A percentile compares a stretch with the other conserved stretches of the same genome.
Conservation (phyloP, 2,797 vertebrate genomes). For the Pantherophis vulpinus region DNA sequence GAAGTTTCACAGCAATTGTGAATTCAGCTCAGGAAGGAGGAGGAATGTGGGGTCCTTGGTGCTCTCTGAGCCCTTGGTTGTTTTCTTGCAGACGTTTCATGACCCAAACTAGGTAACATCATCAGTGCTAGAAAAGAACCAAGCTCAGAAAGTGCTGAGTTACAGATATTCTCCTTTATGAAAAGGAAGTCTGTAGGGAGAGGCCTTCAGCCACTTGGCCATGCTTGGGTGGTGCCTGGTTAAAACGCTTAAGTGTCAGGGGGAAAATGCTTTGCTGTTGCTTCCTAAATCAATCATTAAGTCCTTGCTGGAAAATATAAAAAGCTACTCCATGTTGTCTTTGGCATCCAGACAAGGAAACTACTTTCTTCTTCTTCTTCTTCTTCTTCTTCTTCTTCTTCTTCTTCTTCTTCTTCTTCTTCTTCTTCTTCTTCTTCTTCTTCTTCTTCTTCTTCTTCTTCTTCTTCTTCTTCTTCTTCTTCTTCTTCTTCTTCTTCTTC, state of each 20-base stretch:
- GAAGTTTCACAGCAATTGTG: constrained; percentile 66
- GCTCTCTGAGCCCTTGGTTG: background rate
- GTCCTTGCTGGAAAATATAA: constrained; percentile 31
- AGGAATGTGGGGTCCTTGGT: background rate
- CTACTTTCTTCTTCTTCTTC: too few species aligned
- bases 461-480: too few species aligned
- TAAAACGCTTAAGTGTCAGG: constrained; percentile 53
- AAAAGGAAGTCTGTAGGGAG: constrained; percentile 2
- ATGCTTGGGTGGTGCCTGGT: constrained; percentile 44
- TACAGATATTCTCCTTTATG: background rate
- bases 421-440: too few species aligned
- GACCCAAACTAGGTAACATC: background rate
- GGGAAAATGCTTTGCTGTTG: constrained; percentile 50
- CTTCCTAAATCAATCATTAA: constrained; percentile 44
- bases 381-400: too few species aligned
- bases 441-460: too few species aligned
- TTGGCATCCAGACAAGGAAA: background rate
- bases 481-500: too few species aligned
- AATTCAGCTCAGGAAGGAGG: constrained; percentile 63
- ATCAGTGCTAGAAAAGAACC: background rate
- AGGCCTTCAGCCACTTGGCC: constrained; percentile 38
- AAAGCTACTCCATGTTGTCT: background rate
- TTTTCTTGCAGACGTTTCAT: background rate
- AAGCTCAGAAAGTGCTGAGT: background rate
- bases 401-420: too few species aligned